phyloP scores from a whole-genome alignment of 2,113 vertebrate genomes.

The Scalopus aquaticus region DNA sequence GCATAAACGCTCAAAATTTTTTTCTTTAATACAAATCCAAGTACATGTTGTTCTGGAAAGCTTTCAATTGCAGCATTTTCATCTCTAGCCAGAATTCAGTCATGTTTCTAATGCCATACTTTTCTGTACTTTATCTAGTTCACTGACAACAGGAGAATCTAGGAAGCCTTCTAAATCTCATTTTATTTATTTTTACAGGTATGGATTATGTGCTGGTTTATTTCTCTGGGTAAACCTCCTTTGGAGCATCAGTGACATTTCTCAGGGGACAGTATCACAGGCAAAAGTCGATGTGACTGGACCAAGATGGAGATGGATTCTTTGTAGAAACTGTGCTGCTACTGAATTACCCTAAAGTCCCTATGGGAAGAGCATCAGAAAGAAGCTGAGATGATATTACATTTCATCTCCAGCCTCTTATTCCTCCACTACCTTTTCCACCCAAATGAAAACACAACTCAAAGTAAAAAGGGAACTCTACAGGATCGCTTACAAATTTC shows the following conservation, averaged over 20 bases:
- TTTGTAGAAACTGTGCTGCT: slow-evolving; percentile 26
- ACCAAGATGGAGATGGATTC: neutral
- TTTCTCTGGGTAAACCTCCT: slow-evolving; percentile 62
- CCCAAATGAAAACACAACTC: neutral
- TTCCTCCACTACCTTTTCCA: neutral
- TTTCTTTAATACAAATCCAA: slow-evolving; percentile 87
- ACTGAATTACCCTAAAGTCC: slow-evolving; percentile 55
- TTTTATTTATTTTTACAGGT: slow-evolving; percentile 79
- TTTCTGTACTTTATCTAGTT: slow-evolving; percentile 79
- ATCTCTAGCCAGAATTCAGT: slow-evolving; percentile 82
- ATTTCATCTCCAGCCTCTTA: neutral
- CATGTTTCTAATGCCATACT: slow-evolving; percentile 76
- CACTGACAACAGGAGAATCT: slow-evolving; percentile 43
- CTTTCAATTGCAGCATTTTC: slow-evolving; percentile 86
- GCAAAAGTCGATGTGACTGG: neutral
- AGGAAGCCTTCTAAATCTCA: slow-evolving; percentile 55
- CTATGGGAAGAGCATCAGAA: slow-evolving; percentile 18
- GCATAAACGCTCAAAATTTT: slow-evolving; percentile 76
- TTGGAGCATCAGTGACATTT: slow-evolving; percentile 49
- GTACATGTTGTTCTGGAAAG: slow-evolving; percentile 88
- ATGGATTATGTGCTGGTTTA: slow-evolving; percentile 60
- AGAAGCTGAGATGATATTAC: neutral
- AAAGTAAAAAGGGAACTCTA: neutral
- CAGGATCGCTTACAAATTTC: neutral
- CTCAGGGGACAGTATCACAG: neutral